Evolutionary conservation across 2,888 invertebrate genomes (phyloP).

Genomic region (Metalampra italica): DNA sequence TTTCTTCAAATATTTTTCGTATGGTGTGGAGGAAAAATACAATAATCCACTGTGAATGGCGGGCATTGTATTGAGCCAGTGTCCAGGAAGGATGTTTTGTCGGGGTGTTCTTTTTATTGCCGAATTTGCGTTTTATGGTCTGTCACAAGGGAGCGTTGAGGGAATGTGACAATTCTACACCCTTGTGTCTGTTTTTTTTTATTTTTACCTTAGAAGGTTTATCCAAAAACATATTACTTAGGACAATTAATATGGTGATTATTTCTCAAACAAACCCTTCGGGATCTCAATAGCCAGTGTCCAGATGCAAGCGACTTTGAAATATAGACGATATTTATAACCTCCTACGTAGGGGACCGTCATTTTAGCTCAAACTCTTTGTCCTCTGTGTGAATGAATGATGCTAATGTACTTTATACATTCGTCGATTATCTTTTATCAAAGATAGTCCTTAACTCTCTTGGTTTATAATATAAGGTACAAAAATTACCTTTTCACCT

Average conservation of each 20-base stretch:
- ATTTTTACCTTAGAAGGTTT: constrained; percentile 25
- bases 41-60: constrained; percentile 72
- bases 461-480: too few species aligned
- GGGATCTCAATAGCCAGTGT: constrained; percentile 63
- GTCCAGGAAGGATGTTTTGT: constrained; percentile 76
- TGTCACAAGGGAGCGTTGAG: constrained; percentile 49
- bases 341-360: constrained; percentile 37
- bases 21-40: constrained; percentile 73
- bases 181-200: constrained; percentile 42
- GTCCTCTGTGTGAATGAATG: background rate
- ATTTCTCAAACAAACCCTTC: constrained; percentile 44
- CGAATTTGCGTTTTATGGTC: constrained; percentile 76
- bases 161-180: constrained; percentile 63
- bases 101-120: constrained; percentile 74
- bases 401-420: too few species aligned
- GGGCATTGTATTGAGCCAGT: constrained; percentile 73
- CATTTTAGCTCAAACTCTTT: constrained; percentile 19
- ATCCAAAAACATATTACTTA: background rate
- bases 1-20: constrained; percentile 72
- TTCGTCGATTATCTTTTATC: too few species aligned
- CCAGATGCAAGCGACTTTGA: constrained; percentile 78
- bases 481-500: too few species aligned
- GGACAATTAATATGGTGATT: constrained; percentile 36
- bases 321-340: constrained; percentile 75
- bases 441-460: too few species aligned